Evolutionary conservation across 2,888 invertebrate genomes (phyloP), one percentile per base, ranked within the genome.

Genomic region (Slavum lentiscoides): DNA sequence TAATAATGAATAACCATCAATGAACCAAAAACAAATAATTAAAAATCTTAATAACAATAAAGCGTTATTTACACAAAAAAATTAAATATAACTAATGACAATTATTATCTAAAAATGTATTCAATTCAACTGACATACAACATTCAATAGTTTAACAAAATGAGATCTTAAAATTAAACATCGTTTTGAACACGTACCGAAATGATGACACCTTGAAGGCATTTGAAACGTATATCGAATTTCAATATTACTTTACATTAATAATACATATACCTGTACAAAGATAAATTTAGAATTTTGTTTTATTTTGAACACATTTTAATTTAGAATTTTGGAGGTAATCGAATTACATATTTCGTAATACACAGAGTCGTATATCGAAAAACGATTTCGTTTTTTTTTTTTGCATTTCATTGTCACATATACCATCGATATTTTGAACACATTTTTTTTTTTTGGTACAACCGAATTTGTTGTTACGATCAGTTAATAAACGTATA

Each of bases 261-360:
- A 49, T 49, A 49, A 49, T 49, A n/a, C n/a, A n/a, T n/a, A 49
- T 49, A 49, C 30, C n/a, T 49, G 23, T 39, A 17, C 5, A 55
- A 70, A n/a, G 37, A 70, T 39, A 62, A 23, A 62, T 62, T 62
- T 74, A 62, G 43, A 49, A 62, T 30, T 62, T 49, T 49, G 6
- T 53, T 74, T n/a, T 49, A 74, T 30, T 62, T 62, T 74, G 62
- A 74, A 62, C 73, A 74, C 73, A 74, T 62, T 68, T 55, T 69
- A 55, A n/a, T 21, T 13, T 66, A 19, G 39, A 66, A 19, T 39
- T 66, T 66, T 9, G 49, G 15, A 49, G 11, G 13, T 43, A 43
- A 43, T 43, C 3, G 6, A 43, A 43, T 43, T 43, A n/a, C n/a
- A n/a, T n/a, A 43, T 9, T 43, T 43, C 9, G 43, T 4, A 9